Percentiles rank a stretch among this genome's conserved stretches.
Conservation (phyloP, 2,797 vertebrate species). For the Merluccius polli region DNA sequence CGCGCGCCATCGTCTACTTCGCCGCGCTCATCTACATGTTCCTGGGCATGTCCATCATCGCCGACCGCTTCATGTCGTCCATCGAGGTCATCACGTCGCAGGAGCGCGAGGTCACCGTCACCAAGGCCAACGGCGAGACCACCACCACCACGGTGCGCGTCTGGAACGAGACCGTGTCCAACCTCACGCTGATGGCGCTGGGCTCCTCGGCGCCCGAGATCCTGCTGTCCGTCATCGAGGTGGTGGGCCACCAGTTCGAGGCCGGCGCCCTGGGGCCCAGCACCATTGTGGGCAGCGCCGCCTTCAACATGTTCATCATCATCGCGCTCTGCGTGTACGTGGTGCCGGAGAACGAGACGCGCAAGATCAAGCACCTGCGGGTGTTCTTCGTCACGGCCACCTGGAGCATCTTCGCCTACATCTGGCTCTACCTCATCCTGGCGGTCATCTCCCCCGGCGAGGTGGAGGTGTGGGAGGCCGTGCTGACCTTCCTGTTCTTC, state of each 20-base stretch:
- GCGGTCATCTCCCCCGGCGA: conserved; percentile 78
- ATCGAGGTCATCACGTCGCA: conserved; percentile 88
- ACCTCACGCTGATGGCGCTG: conserved; percentile 84
- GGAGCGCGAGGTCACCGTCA: conserved; percentile 83
- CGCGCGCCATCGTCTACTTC: conserved; percentile 84
- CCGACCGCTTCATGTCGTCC: conserved; percentile 86
- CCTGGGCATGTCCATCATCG: conserved; percentile 86
- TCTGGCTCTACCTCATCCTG: conserved; percentile 85
- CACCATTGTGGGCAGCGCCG: conserved; percentile 85
- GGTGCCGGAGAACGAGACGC: conserved; percentile 79
- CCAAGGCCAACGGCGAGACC: conserved; percentile 81
- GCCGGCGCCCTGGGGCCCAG: conserved; percentile 80
- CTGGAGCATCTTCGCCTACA: conserved; percentile 85
- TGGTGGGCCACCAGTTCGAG: conserved; percentile 79
- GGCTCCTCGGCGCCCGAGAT: conserved; percentile 85
- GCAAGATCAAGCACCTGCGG: conserved; percentile 81
- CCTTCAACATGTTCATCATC: conserved; percentile 88
- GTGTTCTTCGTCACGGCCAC: conserved; percentile 83
- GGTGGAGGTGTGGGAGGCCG: conserved; percentile 83
- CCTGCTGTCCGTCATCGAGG: conserved; percentile 83
- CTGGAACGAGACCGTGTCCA: conserved; percentile 87
- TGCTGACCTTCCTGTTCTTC: conserved; percentile 84
- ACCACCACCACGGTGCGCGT: conserved; percentile 80
- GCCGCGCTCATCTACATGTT: conserved; percentile 87
- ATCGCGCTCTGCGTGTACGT: conserved; percentile 82